Evolutionary conservation across 2,113 vertebrate species (phyloP).

Genomic region (Salvelinus alpinus): DNA sequence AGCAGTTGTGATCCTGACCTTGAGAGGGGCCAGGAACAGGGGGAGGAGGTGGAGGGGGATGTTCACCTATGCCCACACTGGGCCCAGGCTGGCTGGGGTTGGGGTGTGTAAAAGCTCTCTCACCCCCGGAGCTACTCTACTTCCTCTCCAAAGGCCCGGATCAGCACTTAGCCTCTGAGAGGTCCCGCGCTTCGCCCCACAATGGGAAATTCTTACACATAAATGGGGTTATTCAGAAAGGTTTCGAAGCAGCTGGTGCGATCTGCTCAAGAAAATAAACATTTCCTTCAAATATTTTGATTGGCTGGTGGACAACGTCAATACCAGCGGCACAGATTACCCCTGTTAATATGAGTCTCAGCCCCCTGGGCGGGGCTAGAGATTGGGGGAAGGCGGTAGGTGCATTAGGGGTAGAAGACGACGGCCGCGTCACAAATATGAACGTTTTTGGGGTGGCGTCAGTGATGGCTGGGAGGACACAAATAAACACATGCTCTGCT

Average conservation of each 20-base stretch:
- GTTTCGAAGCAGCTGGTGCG: constrained; percentile 86
- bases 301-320: constrained; percentile 88
- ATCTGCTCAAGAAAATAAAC: constrained; percentile 99
- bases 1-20: constrained; percentile 40
- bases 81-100: constrained; percentile 18
- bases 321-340: constrained; percentile 80
- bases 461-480: constrained; percentile 37
- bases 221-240: constrained; percentile 94
- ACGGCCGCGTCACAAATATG: constrained; percentile 49
- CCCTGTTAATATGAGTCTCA: constrained; percentile 72
- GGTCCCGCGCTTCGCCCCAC: constrained; percentile 76
- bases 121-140: constrained; percentile 78
- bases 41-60: constrained; percentile 13
- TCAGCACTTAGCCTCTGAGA: constrained; percentile 81
- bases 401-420: constrained; percentile 17
- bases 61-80: constrained; percentile 55
- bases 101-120: constrained; percentile 59
- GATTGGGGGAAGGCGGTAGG: constrained; percentile 26
- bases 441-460: constrained; percentile 46
- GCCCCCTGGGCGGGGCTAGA: constrained; percentile 28
- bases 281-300: constrained; percentile 98
- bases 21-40: neutral
- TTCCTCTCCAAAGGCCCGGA: constrained; percentile 82
- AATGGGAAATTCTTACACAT: constrained; percentile 95
- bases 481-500: constrained; percentile 51